Base-by-base conservation (phyloP, 2,797 vertebrate species). In the Rallus crepitans region DNA sequence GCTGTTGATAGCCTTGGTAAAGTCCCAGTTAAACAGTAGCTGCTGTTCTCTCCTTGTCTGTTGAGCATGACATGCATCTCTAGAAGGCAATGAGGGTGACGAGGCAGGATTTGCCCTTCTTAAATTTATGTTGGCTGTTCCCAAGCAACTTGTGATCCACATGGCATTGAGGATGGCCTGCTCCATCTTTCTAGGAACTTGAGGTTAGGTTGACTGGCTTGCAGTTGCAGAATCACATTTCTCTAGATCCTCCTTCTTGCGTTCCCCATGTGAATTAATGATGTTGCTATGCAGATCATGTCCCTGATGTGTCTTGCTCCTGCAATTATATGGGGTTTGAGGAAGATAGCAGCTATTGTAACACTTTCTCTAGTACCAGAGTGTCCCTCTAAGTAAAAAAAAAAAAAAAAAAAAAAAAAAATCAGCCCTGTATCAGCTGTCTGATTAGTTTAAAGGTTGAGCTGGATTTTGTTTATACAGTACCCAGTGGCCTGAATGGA, bases 101-200 rank as follows among this genome's bases (percentile, higher is more conserved):
- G 37, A 42, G 75, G 47, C 60, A 63, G 47, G 33, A 40, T 70
- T 79, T 37, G 5, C 6, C 37, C 12, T 61, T 79, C 9, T 82
- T 79, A 57, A 79, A 27, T 82, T 76, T 5, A 15, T 18, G 18
- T 37, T 80, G 52, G 7, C 23, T 0, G 1, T 69, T 89, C 37
- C 20, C 30, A 72, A 57, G 45, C 9, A 65, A 33, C 17, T 64
- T 71, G 55, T 69, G 31, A 11, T 64, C 10, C 3, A 33, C 7
- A 3, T 28, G 16, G 11, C 20, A 23, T 20, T 0, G 0, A n/a
- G 12, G 47, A 42, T 33, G 4, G 18, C 64, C 73, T 69, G 7
- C 48, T 85, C 30, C 12, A 0, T 86, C 53, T 35, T 69, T 93
- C 11, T 79, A 69, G 40, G n/a, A 86, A 68, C 4, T 68, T 68